Conservation (phyloP, 2,888 invertebrate species). For the Polyommatus icarus region DNA sequence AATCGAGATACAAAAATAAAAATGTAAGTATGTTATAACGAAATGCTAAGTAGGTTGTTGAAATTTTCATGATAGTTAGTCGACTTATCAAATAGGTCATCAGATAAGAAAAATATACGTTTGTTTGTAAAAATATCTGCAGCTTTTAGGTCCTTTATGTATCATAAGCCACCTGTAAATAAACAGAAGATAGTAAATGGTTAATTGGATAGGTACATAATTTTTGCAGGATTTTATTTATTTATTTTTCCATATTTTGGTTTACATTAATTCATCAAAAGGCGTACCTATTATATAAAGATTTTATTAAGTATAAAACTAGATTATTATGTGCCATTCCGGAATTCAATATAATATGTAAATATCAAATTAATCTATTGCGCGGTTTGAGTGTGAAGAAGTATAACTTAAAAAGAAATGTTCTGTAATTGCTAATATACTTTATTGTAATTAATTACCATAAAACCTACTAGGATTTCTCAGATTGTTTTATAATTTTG, state of each 20-base stretch:
- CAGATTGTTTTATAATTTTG: no score
- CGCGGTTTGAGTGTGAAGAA: no score
- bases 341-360: no score
- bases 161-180: not conserved
- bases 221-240: not conserved
- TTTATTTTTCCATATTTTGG: not conserved
- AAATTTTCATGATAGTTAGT: not conserved
- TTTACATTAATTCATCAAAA: no score
- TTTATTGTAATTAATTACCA: no score
- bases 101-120: not conserved
- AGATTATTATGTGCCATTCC: no score
- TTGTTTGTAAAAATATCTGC: conserved; percentile 1
- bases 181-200: not conserved
- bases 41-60: not conserved
- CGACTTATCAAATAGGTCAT: conserved; percentile 5
- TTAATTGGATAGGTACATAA: not conserved
- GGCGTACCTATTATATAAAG: no score
- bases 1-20: not conserved
- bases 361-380: no score
- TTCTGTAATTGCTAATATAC: no score
- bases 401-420: no score
- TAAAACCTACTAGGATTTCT: no score
- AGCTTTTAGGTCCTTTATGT: not conserved
- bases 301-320: no score
- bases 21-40: not conserved